A percentile compares a stretch with the other conserved stretches of the same genome.
Conservation (phyloP, 2,113 vertebrate genomes). For the Neotragus pygmaeus region DNA sequence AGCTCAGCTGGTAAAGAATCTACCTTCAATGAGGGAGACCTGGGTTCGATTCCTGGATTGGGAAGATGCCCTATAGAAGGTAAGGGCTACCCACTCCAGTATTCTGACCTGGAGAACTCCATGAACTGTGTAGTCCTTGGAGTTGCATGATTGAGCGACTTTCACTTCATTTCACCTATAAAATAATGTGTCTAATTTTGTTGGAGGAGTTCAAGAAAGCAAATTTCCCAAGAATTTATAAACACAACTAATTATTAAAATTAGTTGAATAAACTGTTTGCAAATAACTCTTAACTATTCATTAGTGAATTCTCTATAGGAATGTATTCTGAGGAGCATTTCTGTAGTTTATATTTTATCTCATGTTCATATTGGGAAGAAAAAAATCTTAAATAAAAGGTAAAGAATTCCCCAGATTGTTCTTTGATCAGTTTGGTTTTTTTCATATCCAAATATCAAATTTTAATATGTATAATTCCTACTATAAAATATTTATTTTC, state of each 20-base stretch:
- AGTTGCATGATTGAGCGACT: neutral
- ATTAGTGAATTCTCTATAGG: neutral
- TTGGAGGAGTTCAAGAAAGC: neutral
- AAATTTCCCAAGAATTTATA: neutral
- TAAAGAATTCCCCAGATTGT: neutral
- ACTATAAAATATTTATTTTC: neutral
- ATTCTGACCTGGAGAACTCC: neutral
- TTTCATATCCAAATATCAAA: neutral
- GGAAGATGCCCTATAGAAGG: neutral
- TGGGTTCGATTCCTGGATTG: neutral
- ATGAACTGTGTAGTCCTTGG: neutral
- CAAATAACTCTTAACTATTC: neutral
- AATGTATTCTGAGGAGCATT: neutral
- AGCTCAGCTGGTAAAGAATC: neutral
- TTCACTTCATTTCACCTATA: neutral
- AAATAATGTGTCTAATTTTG: neutral
- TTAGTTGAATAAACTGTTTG: neutral
- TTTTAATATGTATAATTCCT: neutral
- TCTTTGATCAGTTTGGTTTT: neutral
- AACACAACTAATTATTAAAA: neutral
- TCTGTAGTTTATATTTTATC: neutral
- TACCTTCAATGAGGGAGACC: neutral
- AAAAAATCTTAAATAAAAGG: neutral
- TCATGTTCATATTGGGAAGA: neutral
- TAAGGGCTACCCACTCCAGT: neutral